Evolutionary conservation across 2,113 vertebrate genomes (phyloP).

Genomic region (Pimephales promelas): DNA sequence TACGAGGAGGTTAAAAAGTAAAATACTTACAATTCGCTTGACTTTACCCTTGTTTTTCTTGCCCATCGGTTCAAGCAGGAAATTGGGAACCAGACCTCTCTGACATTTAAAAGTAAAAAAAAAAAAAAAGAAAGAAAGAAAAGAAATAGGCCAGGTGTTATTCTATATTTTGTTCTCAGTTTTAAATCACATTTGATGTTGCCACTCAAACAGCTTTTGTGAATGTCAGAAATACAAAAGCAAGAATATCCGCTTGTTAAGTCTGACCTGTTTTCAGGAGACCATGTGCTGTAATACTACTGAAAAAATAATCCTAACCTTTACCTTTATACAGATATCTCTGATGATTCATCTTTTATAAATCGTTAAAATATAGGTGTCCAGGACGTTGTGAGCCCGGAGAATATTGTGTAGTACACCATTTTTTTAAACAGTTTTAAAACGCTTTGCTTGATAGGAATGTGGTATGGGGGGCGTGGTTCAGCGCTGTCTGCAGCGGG

Average conservation of each 20-base stretch:
- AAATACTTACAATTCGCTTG: conserved; percentile 68
- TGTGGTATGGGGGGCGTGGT: too few relatives aligned
- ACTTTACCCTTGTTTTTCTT: conserved; percentile 69
- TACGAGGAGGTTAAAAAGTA: not conserved
- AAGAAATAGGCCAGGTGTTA: conserved; percentile 5
- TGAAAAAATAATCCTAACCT: too few relatives aligned
- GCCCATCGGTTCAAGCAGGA: conserved; percentile 74
- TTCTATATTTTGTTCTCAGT: not conserved
- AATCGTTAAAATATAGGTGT: too few relatives aligned
- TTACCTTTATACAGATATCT: too few relatives aligned
- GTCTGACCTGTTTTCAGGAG: too few relatives aligned
- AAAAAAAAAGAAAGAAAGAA: not conserved
- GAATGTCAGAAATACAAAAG: not conserved
- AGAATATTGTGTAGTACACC: too few relatives aligned
- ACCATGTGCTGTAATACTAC: too few relatives aligned
- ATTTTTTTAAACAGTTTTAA: too few relatives aligned
- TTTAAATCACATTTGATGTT: not conserved
- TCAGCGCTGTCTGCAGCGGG: too few relatives aligned
- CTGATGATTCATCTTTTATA: too few relatives aligned
- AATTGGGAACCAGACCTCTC: conserved; percentile 80
- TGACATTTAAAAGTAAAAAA: conserved; percentile 56
- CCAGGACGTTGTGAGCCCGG: too few relatives aligned
- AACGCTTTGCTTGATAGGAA: too few relatives aligned
- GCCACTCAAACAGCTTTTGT: not conserved
- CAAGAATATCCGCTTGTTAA: not conserved